Evolutionary conservation across 2,113 vertebrate species (phyloP), one percentile per base, ranked within the genome.

Genomic region (Ailurus styani): DNA sequence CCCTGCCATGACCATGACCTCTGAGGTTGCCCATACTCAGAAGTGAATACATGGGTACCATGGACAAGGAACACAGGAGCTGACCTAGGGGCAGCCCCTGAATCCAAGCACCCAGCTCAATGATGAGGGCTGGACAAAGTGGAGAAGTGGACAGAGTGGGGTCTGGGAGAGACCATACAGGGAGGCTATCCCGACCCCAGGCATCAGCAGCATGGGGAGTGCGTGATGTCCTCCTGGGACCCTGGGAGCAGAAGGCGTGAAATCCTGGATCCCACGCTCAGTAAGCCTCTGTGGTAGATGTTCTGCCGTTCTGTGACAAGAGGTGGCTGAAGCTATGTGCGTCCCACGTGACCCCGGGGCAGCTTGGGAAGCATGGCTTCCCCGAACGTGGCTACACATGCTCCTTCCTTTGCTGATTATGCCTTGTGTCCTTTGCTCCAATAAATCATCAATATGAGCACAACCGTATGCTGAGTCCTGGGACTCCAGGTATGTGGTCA

Each of bases 301-400:
- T 13, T 42, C 42, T 25, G 4, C 72, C 25, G 1, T 14, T 25
- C 9, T 18, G 64, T 68, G n/a, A 68, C 2, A 4, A 37, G 66
- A 18, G 34, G 18, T 17, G 25, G 73, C 27, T 31, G 3, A 14
- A 31, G 73, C 27, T 23, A 31, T 5, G 25, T 10, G 40, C 27
- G 1, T 17, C 42, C 14, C 13, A 0, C 1, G 14, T 75, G 73
- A 9, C 14, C 42, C 14, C 27, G 0, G 14, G 27, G 42, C 40
- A 47, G 27, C 72, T 27, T 42, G 42, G 70, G 27, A 75, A 17
- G 27, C 14, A 15, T 17, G 42, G 27, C 42, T 31, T 85, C 57
- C 27, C 64, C 2, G 5, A 50, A 34, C 40, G 31, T 5, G 6
- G 11, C 37, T 15, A 5, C 55, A 18, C 40, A 42, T 0, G 3